phyloP scores from a whole-genome alignment of 2,888 invertebrate genomes.

The Blastobasis lacticolella region DNA sequence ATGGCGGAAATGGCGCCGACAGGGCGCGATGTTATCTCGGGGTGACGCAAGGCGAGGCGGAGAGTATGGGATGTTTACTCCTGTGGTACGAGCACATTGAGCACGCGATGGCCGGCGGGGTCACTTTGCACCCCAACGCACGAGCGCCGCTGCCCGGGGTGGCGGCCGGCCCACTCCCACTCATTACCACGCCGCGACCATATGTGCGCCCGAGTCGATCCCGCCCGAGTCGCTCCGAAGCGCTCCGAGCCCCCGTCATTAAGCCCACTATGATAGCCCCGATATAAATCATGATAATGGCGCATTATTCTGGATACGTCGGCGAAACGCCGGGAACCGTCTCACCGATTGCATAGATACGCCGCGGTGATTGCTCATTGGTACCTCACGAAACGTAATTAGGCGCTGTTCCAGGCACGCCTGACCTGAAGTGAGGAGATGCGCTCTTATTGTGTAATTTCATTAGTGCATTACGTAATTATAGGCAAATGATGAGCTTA shows the following conservation, averaged over 20 bases:
- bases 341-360: slow-evolving; percentile 56
- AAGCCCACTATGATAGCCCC: slow-evolving; percentile 56
- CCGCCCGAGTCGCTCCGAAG: slow-evolving; percentile 25
- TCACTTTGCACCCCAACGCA: slow-evolving; percentile 20
- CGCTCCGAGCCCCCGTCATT: slow-evolving; percentile 54
- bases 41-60: neutral
- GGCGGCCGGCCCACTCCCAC: slow-evolving; percentile 20
- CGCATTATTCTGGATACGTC: slow-evolving; percentile 66
- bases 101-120: slow-evolving; percentile 14
- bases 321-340: slow-evolving; percentile 60
- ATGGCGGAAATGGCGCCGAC: neutral
- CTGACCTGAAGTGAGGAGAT: slow-evolving; percentile 38
- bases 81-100: neutral
- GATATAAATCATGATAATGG: slow-evolving; percentile 72
- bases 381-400: slow-evolving; percentile 69
- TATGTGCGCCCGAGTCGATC: slow-evolving; percentile 48
- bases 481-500: too few relatives aligned
- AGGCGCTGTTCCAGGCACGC: slow-evolving; percentile 59
- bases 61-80: neutral
- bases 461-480: slow-evolving; percentile 20
- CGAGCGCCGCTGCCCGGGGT: slow-evolving; percentile 21
- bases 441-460: slow-evolving; percentile 49
- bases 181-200: slow-evolving; percentile 43
- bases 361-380: slow-evolving; percentile 68
- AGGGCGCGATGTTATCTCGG: neutral